These are phyloP conservation scores for Ispidina lecontei DNA, from an alignment of 2,797 vertebrate genomes.

Conservation along the genomic window DNA sequence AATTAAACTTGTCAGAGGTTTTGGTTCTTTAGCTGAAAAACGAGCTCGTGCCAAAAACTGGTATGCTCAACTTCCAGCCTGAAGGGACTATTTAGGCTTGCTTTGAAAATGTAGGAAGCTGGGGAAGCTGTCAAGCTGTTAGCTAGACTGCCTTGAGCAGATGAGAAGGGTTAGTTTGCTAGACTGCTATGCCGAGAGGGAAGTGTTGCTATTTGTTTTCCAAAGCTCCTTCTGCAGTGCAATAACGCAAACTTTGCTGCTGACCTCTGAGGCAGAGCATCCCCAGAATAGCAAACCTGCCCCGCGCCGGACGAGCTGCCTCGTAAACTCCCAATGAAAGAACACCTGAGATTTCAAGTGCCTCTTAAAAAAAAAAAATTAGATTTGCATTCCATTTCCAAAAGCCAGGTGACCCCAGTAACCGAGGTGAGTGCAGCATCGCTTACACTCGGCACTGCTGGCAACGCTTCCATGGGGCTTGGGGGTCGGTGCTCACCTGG, in stretches of 20 bases:
- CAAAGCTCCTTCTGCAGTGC: background rate
- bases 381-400: background rate
- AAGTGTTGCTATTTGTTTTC: slow-evolving; percentile 2
- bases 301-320: accelerated
- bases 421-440: background rate
- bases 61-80: background rate
- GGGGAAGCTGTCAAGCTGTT: slow-evolving; percentile 43
- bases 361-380: background rate
- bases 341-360: background rate
- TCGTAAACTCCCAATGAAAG: background rate
- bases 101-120: background rate
- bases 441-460: background rate
- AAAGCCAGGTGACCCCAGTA: background rate
- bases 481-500: background rate
- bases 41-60: background rate
- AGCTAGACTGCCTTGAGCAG: background rate
- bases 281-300: background rate
- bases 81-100: background rate
- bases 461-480: background rate
- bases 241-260: background rate
- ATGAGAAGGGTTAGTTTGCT: background rate
- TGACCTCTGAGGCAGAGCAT: background rate
- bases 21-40: background rate
- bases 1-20: background rate
- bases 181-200: slow-evolving; percentile 7